These are phyloP conservation scores for Chaenodraco wilsoni DNA, from an alignment of 2,797 vertebrate species.

Conservation along the genomic window DNA sequence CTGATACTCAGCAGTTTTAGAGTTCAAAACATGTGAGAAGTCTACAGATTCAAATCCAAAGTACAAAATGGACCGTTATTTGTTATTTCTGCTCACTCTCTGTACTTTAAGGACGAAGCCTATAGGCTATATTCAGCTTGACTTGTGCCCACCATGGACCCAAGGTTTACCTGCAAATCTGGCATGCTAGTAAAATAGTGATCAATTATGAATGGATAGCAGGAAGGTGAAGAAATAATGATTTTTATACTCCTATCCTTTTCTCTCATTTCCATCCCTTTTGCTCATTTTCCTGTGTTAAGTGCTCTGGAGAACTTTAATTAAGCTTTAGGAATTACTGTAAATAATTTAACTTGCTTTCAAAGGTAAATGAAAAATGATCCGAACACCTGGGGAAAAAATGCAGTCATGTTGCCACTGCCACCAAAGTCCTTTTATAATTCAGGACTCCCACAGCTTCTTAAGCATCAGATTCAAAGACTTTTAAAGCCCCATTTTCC, in stretches of 20 bases:
- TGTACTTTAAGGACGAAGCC: not conserved
- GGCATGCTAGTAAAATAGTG: not conserved
- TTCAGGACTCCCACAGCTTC: no score
- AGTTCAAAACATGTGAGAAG: constrained; percentile 23
- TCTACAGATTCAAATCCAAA: constrained; percentile 23
- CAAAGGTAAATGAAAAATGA: not conserved
- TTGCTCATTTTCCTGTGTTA: not conserved
- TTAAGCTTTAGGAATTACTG: constrained; percentile 2
- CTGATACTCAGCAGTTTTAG: constrained; percentile 7
- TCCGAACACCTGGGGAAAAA: not conserved
- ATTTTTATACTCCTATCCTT: not conserved
- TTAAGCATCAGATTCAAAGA: no score
- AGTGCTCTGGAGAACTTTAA: constrained; percentile 1
- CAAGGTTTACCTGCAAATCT: not conserved
- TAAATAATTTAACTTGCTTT: not conserved
- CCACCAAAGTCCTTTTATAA: not conserved
- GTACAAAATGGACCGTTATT: not conserved
- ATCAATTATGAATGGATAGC: constrained; percentile 20
- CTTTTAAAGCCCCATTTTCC: no score
- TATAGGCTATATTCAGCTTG: not conserved
- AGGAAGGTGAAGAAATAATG: not conserved
- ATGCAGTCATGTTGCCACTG: not conserved
- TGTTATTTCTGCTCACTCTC: not conserved
- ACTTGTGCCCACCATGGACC: constrained; percentile 7
- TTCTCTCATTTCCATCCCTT: not conserved